A percentile compares a stretch with the other conserved stretches of the same genome.
Conservation (phyloP, 1,140 invertebrate genomes). For the Bombus fervidus region DNA sequence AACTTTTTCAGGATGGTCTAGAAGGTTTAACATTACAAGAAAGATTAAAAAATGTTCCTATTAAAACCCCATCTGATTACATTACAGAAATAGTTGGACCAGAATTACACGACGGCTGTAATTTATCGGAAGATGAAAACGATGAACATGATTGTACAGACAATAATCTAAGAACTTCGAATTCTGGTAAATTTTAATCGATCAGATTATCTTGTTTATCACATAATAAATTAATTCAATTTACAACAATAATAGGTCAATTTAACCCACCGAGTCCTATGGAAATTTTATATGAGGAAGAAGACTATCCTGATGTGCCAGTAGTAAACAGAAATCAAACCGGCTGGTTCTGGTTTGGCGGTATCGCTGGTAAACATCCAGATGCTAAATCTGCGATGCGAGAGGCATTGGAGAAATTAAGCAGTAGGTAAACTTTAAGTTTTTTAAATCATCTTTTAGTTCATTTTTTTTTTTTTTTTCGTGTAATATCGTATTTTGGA, state of each 20-base stretch:
- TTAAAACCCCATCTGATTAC: slow-evolving; percentile 84
- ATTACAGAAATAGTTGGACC: slow-evolving; percentile 83
- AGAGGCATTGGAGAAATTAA: slow-evolving; percentile 88
- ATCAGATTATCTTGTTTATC: background rate
- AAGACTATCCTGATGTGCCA: slow-evolving; percentile 79
- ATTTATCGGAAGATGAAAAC: slow-evolving; percentile 81
- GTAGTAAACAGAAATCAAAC: slow-evolving; percentile 85
- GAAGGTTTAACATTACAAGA: slow-evolving; percentile 79
- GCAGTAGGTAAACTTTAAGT: slow-evolving; percentile 88
- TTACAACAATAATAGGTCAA: slow-evolving; percentile 64
- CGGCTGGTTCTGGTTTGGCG: slow-evolving; percentile 92
- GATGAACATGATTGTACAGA: slow-evolving; percentile 77
- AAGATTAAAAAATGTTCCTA: slow-evolving; percentile 81
- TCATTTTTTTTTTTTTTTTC: slow-evolving; percentile 27
- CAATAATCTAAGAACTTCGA: slow-evolving; percentile 75
- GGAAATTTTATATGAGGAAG: slow-evolving; percentile 74
- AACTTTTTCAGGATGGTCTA: slow-evolving; percentile 71
- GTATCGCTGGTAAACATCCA: slow-evolving; percentile 86
- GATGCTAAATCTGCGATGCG: slow-evolving; percentile 83
- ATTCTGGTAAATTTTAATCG: slow-evolving; percentile 70
- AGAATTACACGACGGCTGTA: slow-evolving; percentile 81
- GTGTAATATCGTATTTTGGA: background rate
- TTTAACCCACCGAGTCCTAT: slow-evolving; percentile 75
- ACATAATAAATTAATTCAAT: background rate
- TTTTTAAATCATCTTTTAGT: slow-evolving; percentile 42